A percentile compares a stretch with the other conserved stretches of the same genome.
Evolutionary conservation across 2,113 vertebrate species (phyloP).

Genomic region (Perca flavescens): DNA sequence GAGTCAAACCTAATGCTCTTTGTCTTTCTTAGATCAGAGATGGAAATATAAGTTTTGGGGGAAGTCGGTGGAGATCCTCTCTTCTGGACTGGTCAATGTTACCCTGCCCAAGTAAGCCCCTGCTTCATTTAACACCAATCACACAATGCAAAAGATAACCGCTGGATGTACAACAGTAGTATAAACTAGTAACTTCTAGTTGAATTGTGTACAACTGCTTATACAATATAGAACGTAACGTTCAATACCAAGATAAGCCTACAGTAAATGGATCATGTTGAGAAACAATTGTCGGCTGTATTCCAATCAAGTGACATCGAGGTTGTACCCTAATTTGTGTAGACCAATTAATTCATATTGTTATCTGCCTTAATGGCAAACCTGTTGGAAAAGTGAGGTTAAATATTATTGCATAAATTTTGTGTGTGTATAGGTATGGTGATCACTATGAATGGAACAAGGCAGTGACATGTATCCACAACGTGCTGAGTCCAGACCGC

Average conservation of each 20-base stretch:
- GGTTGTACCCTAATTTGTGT: no score
- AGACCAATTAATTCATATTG: no score
- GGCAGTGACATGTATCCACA: conserved; percentile 94
- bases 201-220: background rate
- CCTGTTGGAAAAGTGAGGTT: no score
- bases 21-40: conserved; percentile 87
- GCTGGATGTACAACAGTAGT: background rate
- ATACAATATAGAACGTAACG: background rate
- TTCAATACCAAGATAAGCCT: no score
- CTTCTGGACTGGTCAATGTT: conserved; percentile 89
- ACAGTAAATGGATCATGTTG: no score
- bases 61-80: conserved; percentile 93
- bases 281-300: no score
- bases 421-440: conserved; percentile 81
- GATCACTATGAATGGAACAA: conserved; percentile 98
- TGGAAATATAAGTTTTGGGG: conserved; percentile 99
- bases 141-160: background rate
- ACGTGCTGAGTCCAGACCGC: conserved; percentile 91
- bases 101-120: conserved; percentile 86
- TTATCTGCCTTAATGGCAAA: no score
- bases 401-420: background rate
- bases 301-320: no score
- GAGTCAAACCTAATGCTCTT: background rate
- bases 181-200: background rate
- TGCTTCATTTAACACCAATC: background rate